Base-by-base conservation (phyloP, 2,888 invertebrate species). In the Sturmia bella region DNA sequence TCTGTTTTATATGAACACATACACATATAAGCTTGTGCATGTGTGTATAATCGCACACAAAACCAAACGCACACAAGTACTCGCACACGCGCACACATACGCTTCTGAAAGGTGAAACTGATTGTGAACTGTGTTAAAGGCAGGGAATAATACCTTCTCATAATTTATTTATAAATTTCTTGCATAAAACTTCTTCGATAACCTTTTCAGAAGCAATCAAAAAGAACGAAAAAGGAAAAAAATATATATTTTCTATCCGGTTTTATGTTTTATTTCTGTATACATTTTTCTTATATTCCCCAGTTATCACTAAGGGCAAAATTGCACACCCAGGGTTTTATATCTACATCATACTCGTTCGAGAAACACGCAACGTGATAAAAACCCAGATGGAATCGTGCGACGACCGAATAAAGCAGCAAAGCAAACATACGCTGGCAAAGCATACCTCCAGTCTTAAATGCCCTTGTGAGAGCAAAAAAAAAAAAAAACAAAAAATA, bases 311-410 rank as follows among this genome's bases (percentile, higher is more conserved):
- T 69, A 69, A 69, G 69, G 17, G 32, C 32, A 76, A 69, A 15
- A 32, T 57, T 57, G 21, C 61, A 69, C 37, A 69, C 52, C 69
- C 61, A 69, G 69, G 76, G 76, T 54, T 76, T 69, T 61, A 63
- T 52, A 69, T n/a, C 13, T 69, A 39, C 52, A 61, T 48, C 66
- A 69, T 32, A 54, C 39, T 69, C 24, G 32, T 66, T 72, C 50
- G 27, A 64, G 52, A 57, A 64, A 78, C 78, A 72, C 72, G 59
- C 78, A 78, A 66, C 27, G 37, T 63, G 27, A 77, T 56, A 17
- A 70, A 77, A 54, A 63, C 37, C 64, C 70, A 72, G 72, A 72
- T 76, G 61, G 50, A 78, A 66, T 78, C 72, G 52, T 72, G 52
- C 12, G 66, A 74, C 70, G 43, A 56, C 68, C 72, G 78, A 59